Evolutionary conservation across 2,113 vertebrate species (phyloP).

Genomic region (Onychostoma macrolepis): DNA sequence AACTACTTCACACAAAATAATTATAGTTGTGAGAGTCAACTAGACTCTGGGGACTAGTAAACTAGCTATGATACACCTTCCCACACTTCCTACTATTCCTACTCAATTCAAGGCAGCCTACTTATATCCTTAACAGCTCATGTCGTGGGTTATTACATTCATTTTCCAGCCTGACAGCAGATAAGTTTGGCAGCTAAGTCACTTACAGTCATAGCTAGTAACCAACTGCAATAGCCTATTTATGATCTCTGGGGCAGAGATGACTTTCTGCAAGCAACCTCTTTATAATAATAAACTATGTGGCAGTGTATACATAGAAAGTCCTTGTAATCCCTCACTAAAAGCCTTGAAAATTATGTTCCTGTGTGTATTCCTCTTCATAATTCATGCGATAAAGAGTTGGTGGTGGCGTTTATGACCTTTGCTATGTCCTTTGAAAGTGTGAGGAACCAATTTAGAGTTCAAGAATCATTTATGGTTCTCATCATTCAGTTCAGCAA

Average conservation of each 20-base stretch:
- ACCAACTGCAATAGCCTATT: not conserved
- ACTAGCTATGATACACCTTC: slow-evolving; percentile 1
- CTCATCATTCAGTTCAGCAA: slow-evolving; percentile 2
- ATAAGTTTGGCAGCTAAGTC: not conserved
- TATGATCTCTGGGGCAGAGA: not conserved
- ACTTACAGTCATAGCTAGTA: not conserved
- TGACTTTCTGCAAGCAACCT: not conserved
- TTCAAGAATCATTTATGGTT: not conserved
- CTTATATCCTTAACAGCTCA: slow-evolving; percentile 2
- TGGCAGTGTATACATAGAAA: not conserved
- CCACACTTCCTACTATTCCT: not conserved
- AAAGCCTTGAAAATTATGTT: not conserved
- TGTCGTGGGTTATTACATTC: not conserved
- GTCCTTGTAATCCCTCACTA: not conserved
- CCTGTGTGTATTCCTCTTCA: not conserved
- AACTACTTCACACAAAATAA: not conserved
- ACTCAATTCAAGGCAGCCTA: not conserved
- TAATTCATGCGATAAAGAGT: not conserved
- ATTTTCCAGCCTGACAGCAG: not conserved
- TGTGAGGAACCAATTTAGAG: not conserved
- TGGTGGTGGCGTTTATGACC: not conserved
- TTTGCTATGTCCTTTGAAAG: not conserved
- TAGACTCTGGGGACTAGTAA: not conserved
- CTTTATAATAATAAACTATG: not conserved
- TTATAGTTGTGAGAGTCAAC: not conserved